Conservation (phyloP, 1,140 invertebrate species). For the Brachionus angularis region DNA sequence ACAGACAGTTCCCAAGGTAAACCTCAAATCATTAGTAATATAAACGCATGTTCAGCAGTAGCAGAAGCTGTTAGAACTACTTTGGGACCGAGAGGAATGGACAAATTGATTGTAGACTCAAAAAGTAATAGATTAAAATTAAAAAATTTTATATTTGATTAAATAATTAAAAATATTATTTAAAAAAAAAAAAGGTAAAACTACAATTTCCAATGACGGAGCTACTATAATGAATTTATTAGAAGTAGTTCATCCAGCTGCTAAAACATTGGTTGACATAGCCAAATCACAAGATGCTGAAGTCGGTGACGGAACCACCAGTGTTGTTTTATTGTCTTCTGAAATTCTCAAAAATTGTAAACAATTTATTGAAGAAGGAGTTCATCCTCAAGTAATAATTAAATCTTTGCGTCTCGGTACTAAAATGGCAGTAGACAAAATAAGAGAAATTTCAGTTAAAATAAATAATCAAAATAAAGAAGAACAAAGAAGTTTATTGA, state of each 20-base stretch:
- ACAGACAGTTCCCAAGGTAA: slow-evolving; percentile 94
- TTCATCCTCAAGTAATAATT: slow-evolving; percentile 88
- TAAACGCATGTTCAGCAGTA: slow-evolving; percentile 95
- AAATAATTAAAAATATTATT: slow-evolving; percentile 26
- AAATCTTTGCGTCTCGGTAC: slow-evolving; percentile 76
- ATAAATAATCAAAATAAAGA: slow-evolving; percentile 59
- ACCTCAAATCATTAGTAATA: slow-evolving; percentile 92
- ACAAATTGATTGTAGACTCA: slow-evolving; percentile 89
- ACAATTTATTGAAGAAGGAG: slow-evolving; percentile 89
- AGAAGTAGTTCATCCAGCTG: slow-evolving; percentile 95
- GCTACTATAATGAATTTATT: slow-evolving; percentile 96
- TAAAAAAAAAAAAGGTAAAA: slow-evolving; percentile 60
- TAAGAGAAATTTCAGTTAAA: slow-evolving; percentile 77
- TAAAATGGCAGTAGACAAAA: slow-evolving; percentile 73
- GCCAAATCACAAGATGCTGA: slow-evolving; percentile 98
- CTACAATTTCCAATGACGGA: slow-evolving; percentile 98
- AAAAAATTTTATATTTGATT: neutral
- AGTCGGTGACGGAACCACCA: slow-evolving; percentile 97
- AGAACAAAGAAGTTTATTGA: slow-evolving; percentile 71
- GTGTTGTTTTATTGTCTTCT: slow-evolving; percentile 86
- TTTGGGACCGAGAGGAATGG: slow-evolving; percentile 95
- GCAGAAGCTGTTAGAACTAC: slow-evolving; percentile 94
- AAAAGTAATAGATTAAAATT: neutral
- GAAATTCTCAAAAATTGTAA: slow-evolving; percentile 93
- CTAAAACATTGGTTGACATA: slow-evolving; percentile 94